These are phyloP conservation scores for Phataginus tricuspis DNA, from an alignment of 2,797 vertebrate species.

Conservation along the genomic window DNA sequence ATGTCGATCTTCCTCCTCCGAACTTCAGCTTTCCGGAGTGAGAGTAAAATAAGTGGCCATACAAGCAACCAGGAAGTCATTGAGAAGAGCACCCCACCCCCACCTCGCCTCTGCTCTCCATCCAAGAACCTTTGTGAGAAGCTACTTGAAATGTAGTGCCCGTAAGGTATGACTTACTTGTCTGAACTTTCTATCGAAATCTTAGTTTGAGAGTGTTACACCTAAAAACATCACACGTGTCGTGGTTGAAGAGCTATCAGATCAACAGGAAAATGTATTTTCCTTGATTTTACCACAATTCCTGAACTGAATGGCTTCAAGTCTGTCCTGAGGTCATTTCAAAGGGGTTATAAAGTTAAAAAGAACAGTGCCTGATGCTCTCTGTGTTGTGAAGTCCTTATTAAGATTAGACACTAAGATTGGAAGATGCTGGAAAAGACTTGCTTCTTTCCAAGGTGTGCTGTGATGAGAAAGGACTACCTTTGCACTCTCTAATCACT, in stretches of 20 bases:
- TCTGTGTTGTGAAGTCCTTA: neutral
- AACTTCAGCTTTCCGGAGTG: neutral
- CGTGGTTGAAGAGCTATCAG: neutral
- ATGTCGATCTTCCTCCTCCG: neutral
- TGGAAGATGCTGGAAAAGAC: neutral
- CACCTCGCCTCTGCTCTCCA: neutral
- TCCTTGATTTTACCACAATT: slow-evolving; percentile 27
- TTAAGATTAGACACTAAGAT: neutral
- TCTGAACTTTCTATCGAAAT: neutral
- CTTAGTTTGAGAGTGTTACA: neutral
- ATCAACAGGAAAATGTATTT: slow-evolving; percentile 29
- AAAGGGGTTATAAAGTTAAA: neutral
- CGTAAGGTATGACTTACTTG: neutral
- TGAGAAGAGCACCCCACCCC: neutral
- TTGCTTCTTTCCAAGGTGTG: slow-evolving; percentile 72
- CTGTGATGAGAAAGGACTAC: slow-evolving; percentile 50
- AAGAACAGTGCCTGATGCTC: neutral
- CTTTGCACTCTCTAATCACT: slow-evolving; percentile 62
- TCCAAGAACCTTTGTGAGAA: neutral
- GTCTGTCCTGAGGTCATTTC: slow-evolving; percentile 48
- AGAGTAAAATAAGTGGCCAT: neutral
- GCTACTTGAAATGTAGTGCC: neutral
- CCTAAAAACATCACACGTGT: neutral
- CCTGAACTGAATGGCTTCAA: neutral
- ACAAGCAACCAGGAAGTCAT: neutral